Evolutionary conservation across 2,113 vertebrate species (phyloP).

Genomic region (Spea bombifrons): DNA sequence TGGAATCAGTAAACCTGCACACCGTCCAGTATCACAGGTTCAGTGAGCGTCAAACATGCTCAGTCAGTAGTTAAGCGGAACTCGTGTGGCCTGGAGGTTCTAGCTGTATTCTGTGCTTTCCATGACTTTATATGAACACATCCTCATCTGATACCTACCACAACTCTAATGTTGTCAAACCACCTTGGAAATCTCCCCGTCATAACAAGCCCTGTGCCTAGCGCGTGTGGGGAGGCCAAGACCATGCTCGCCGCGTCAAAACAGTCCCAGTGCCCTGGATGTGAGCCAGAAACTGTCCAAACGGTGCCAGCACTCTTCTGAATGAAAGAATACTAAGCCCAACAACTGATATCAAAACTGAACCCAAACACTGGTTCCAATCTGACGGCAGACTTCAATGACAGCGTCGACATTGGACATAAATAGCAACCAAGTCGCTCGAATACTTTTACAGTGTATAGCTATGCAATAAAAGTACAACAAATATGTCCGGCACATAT

Average conservation of each 20-base stretch:
- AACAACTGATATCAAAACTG: not conserved
- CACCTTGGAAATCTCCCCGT: conserved; percentile 53
- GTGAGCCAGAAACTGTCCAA: conserved; percentile 49
- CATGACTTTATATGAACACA: not conserved
- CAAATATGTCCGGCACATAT: too few species aligned
- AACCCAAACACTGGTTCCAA: not conserved
- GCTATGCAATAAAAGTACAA: too few species aligned
- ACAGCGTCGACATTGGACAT: too few species aligned
- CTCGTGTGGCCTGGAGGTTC: too few species aligned
- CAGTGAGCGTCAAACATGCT: not conserved
- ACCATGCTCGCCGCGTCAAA: conserved; percentile 59
- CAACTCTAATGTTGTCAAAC: conserved; percentile 42
- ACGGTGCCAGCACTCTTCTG: conserved; percentile 38
- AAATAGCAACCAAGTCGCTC: not conserved
- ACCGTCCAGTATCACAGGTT: not conserved
- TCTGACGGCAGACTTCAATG: too few species aligned
- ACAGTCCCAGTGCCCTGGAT: conserved; percentile 55
- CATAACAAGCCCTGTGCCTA: conserved; percentile 40
- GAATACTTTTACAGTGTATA: too few species aligned
- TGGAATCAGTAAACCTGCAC: conserved; percentile 34
- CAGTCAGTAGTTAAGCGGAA: not conserved
- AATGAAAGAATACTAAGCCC: conserved; percentile 10
- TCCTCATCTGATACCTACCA: conserved; percentile 31
- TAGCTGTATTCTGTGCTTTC: not conserved
- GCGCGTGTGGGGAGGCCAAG: conserved; percentile 50